Evolutionary conservation across 2,113 vertebrate genomes (phyloP).

Genomic region (Eulemur rufifrons): DNA sequence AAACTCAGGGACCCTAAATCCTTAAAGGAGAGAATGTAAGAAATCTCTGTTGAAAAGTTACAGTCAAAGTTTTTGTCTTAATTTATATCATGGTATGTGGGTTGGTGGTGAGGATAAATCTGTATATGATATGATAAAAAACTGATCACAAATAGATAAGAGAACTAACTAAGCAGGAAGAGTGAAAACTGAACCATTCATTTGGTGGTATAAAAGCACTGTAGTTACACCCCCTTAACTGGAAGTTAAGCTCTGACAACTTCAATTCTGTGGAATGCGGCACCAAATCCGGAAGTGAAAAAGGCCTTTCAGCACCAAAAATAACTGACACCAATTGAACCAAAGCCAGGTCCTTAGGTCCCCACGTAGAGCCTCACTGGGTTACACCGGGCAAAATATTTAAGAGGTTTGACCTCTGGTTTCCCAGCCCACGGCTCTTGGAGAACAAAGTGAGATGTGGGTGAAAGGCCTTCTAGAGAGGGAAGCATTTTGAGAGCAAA

Average conservation of each 20-base stretch:
- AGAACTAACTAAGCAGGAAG: background rate
- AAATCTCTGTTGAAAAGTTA: background rate
- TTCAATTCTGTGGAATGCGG: conserved; percentile 52
- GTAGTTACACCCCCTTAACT: conserved; percentile 36
- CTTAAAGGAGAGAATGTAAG: background rate
- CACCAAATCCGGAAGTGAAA: conserved; percentile 62
- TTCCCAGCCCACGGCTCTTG: background rate
- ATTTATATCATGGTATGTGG: background rate
- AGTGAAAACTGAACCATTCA: background rate
- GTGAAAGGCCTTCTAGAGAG: background rate
- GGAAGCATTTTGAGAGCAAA: background rate
- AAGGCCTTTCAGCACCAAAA: conserved; percentile 18
- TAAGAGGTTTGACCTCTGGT: conserved; percentile 2
- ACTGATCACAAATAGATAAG: background rate
- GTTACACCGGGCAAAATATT: background rate
- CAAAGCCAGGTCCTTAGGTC: conserved; percentile 2
- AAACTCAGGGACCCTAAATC: background rate
- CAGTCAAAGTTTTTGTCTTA: background rate
- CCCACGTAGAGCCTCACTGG: background rate
- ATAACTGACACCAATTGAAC: background rate
- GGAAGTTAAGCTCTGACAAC: conserved; percentile 37
- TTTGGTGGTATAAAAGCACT: background rate
- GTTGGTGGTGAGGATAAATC: background rate
- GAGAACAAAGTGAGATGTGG: background rate
- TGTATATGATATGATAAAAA: background rate